Conservation (phyloP, 2,888 invertebrate genomes). For the Anarsia innoxiella region DNA sequence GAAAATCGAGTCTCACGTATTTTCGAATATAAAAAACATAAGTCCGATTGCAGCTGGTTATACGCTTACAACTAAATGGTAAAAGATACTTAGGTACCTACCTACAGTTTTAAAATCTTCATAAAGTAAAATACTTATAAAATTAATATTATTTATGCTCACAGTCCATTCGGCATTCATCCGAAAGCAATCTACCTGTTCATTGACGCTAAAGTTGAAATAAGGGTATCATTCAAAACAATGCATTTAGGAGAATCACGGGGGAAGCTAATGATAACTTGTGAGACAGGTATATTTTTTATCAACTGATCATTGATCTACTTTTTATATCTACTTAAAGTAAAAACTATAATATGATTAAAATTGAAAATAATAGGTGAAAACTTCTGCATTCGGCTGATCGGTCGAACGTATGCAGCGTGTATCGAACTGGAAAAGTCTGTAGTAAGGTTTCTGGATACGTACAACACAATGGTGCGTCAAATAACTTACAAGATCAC, state of each 20-base stretch:
- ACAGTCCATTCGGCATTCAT: conserved; percentile 67
- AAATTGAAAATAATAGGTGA: too few species aligned
- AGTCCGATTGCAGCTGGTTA: conserved; percentile 48
- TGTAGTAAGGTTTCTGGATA: conserved; percentile 69
- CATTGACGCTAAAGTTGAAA: conserved; percentile 59
- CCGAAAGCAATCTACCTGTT: conserved; percentile 69
- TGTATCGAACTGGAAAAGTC: conserved; percentile 66
- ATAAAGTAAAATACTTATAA: too few species aligned
- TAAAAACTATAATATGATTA: too few species aligned
- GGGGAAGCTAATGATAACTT: conserved; percentile 38
- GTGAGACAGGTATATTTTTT: conserved; percentile 52
- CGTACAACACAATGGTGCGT: conserved; percentile 74
- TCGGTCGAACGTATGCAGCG: conserved; percentile 59
- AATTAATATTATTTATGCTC: conserved; percentile 17
- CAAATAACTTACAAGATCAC: conserved; percentile 64
- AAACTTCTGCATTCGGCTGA: conserved; percentile 54
- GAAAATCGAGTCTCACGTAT: conserved; percentile 42
- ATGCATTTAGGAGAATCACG: conserved; percentile 52
- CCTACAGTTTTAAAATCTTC: neutral
- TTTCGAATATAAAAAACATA: conserved; percentile 40
- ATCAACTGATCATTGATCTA: too few species aligned
- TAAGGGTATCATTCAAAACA: conserved; percentile 70
- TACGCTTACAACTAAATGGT: conserved; percentile 50
- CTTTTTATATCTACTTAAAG: too few species aligned
- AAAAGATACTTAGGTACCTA: conserved; percentile 12